These are phyloP conservation scores for Xiphydria camelus DNA, from an alignment of 2,888 invertebrate species.

Conservation along the genomic window DNA sequence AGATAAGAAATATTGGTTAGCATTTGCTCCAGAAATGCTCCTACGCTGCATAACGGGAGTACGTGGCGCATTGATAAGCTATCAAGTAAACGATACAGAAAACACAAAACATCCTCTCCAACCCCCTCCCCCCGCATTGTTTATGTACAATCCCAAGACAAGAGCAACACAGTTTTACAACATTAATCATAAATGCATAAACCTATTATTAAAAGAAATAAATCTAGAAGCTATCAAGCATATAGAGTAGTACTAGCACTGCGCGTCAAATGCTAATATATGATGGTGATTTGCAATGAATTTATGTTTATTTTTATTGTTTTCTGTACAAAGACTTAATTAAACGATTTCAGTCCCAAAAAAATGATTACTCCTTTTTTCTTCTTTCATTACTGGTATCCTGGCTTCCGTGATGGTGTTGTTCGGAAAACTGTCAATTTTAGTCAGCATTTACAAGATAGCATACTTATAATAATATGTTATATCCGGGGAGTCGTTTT, in stretches of 20 bases:
- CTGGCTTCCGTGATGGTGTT: no score
- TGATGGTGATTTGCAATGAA: slow-evolving; percentile 52
- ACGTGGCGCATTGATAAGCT: slow-evolving; percentile 22
- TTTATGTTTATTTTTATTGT: slow-evolving; percentile 53
- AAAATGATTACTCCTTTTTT: slow-evolving; percentile 4
- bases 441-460: no score
- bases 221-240: slow-evolving; percentile 50
- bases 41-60: slow-evolving; percentile 26
- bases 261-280: slow-evolving; percentile 53
- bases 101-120: neutral
- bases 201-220: slow-evolving; percentile 39
- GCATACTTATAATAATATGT: no score
- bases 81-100: slow-evolving; percentile 21
- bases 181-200: slow-evolving; percentile 42
- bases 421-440: no score
- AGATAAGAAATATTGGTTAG: slow-evolving; percentile 33
- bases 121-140: slow-evolving; percentile 16
- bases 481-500: no score
- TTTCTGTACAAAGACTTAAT: slow-evolving; percentile 54
- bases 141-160: slow-evolving; percentile 29
- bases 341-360: slow-evolving; percentile 52
- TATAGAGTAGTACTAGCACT: slow-evolving; percentile 50
- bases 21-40: slow-evolving; percentile 27
- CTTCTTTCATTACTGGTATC: no score
- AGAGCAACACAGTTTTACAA: slow-evolving; percentile 37